Conservation (phyloP, 2,888 invertebrate species). For the Eudasyphora cyanicolor region DNA sequence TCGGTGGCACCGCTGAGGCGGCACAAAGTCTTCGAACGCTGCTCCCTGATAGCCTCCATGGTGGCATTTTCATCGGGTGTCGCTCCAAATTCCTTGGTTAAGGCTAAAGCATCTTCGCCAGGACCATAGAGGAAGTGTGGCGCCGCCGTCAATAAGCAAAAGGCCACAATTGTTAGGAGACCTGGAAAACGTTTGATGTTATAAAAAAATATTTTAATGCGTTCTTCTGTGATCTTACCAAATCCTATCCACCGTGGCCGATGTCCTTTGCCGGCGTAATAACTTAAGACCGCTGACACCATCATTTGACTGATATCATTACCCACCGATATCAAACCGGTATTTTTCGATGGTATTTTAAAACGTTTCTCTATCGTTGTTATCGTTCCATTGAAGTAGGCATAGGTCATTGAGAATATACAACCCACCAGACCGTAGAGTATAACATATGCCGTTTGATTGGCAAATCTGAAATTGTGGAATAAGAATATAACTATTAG, state of each 20-base stretch:
- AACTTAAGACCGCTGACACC: conserved; percentile 84
- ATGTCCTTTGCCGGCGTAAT: conserved; percentile 87
- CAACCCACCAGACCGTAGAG: conserved; percentile 86
- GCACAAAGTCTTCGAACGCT: conserved; percentile 83
- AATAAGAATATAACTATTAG: conserved; percentile 77
- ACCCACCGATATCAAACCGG: conserved; percentile 86
- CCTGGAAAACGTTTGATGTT: conserved; percentile 72
- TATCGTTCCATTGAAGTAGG: conserved; percentile 88
- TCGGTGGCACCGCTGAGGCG: conserved; percentile 77
- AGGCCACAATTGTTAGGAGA: conserved; percentile 83
- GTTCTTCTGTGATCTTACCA: conserved; percentile 69
- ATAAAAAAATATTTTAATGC: background rate
- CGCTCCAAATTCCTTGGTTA: conserved; percentile 83
- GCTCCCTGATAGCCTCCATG: conserved; percentile 80
- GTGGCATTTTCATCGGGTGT: conserved; percentile 79
- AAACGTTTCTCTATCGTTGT: conserved; percentile 88
- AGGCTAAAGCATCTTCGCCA: conserved; percentile 84
- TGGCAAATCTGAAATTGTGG: conserved; percentile 75
- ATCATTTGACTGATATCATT: conserved; percentile 88
- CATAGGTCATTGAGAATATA: conserved; percentile 85
- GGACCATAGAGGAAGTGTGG: conserved; percentile 87
- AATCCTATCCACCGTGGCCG: conserved; percentile 88
- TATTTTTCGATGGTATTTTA: conserved; percentile 86
- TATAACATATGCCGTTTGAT: conserved; percentile 81
- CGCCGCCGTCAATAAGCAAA: conserved; percentile 85